These are phyloP conservation scores for Synergus japonicus DNA, from an alignment of 2,888 invertebrate species.

Conservation along the genomic window DNA sequence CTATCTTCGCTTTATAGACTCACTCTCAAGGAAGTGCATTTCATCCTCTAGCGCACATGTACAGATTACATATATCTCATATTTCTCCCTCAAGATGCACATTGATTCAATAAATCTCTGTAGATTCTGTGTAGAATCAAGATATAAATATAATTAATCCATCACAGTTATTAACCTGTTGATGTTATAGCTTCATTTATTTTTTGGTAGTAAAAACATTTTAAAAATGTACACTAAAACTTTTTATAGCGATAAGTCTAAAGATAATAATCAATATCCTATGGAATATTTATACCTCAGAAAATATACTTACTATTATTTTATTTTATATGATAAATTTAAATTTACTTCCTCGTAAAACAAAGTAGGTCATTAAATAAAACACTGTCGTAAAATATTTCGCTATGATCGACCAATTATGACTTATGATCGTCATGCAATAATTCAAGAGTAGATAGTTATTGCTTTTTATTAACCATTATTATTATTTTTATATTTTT, in stretches of 20 bases:
- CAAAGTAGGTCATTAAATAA: conserved; percentile 16
- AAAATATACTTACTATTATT: conserved; percentile 1
- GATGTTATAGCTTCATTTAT: too few species aligned
- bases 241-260: too few species aligned
- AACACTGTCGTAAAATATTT: conserved; percentile 22
- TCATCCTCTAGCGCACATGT: too few species aligned
- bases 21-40: background rate
- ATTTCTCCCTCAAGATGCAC: too few species aligned
- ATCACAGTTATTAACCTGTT: too few species aligned
- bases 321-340: conserved; percentile 11
- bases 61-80: too few species aligned
- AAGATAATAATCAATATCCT: too few species aligned
- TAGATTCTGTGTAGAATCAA: too few species aligned
- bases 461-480: conserved; percentile 1
- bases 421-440: conserved; percentile 1
- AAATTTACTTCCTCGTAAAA: conserved; percentile 21
- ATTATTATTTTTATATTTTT: background rate
- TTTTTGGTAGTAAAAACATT: too few species aligned
- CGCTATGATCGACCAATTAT: background rate
- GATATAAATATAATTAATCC: too few species aligned
- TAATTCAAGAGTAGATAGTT: background rate
- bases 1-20: background rate
- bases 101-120: too few species aligned
- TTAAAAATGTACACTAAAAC: too few species aligned
- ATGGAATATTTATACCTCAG: background rate